These are phyloP conservation scores for Temnothorax curvispinosus DNA, from an alignment of 1,140 invertebrate species.

Conservation along the genomic window DNA sequence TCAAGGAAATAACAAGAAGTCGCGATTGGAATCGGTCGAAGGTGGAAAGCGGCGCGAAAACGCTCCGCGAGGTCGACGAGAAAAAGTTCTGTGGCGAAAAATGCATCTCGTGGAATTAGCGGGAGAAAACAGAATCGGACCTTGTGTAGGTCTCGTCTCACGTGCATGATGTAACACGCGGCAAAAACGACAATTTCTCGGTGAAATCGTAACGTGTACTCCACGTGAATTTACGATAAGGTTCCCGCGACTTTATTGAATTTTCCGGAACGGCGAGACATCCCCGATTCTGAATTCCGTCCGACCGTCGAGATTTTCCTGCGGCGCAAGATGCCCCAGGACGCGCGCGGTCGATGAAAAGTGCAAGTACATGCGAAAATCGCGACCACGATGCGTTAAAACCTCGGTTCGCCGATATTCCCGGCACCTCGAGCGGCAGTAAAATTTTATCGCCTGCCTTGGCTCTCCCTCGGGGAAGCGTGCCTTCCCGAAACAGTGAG, in stretches of 20 bases:
- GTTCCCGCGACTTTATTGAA: conserved; percentile 39
- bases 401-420: conserved; percentile 17
- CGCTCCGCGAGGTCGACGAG: not conserved
- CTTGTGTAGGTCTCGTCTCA: not conserved
- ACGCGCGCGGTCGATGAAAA: conserved; percentile 30
- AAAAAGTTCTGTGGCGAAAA: conserved; percentile 21
- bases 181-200: conserved; percentile 9
- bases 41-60: not conserved
- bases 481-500: conserved; percentile 4
- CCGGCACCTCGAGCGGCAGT: conserved; percentile 25
- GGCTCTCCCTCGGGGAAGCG: not conserved
- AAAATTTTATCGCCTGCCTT: conserved; percentile 46
- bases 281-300: conserved; percentile 32
- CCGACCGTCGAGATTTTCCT: conserved; percentile 11
- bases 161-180: conserved; percentile 17
- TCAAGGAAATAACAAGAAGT: conserved; percentile 47
- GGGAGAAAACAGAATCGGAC: not conserved
- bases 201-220: not conserved
- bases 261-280: conserved; percentile 13
- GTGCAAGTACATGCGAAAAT: conserved; percentile 39
- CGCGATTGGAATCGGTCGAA: not conserved
- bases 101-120: conserved; percentile 30
- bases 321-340: not conserved
- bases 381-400: conserved; percentile 47
- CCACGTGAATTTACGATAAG: conserved; percentile 1